Evolutionary conservation across 2,888 invertebrate genomes (phyloP), one percentile per base, ranked within the genome.

Genomic region (Drosophila histrio): DNA sequence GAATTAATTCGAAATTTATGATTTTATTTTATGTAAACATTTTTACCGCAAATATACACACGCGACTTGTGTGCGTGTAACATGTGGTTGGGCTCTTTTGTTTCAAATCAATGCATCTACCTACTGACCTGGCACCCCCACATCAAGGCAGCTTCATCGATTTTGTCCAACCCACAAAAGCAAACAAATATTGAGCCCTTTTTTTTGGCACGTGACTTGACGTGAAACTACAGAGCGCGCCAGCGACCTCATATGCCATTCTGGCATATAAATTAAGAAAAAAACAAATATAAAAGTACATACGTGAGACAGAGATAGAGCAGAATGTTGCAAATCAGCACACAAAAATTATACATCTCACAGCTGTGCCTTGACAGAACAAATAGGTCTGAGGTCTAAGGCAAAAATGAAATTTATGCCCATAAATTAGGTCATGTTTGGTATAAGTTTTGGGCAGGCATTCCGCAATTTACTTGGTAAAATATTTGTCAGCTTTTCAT

Each of bases 71-170:
- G 17, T 43, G 9, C 38, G 43, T 46, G 24, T 54, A 46, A 56
- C 47, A 60, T 68, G 57, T 61, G 66, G 53, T 13, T 39, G 21
- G 28, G 49, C 6, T 34, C 44, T 46, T 60, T 68, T 60, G 63
- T 77, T 67, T 72, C 32, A 64, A 77, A 72, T 77, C 74, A 77
- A 72, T 77, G 64, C 68, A 19, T 36, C 17, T 38, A 38, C 53
- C 64, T 34, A 26, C 15, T 60, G 53, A 72, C 43, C 41, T 50
- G 56, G 38, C 28, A 59, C 63, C 72, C 63, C 72, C 68, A 59
- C 67, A 72, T 72, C 63, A 71, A 53, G 61, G 57, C 53, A 32
- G 19, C 1, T 43, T 26, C 57, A 77, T 75, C 68, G 72, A 72
- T 74, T 74, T 74, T 68, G 38, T 34, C 19, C 58, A 59, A 4